phyloP scores from a whole-genome alignment of 2,797 vertebrate genomes.

The Semaprochilodus insignis region DNA sequence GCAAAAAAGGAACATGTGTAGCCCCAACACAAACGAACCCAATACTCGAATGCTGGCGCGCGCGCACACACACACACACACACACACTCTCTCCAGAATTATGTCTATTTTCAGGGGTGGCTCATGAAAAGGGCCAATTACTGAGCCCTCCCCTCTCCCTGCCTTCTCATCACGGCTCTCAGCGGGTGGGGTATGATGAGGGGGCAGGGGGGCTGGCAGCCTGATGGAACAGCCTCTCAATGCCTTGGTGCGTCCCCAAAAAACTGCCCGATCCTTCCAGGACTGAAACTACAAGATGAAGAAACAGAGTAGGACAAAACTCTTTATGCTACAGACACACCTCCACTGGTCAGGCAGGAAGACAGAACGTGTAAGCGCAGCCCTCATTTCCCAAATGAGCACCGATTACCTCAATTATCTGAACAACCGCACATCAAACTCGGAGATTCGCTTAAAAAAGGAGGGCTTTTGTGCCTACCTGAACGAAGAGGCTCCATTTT shows the following conservation, averaged over 20 bases:
- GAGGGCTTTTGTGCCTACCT: constrained; percentile 47
- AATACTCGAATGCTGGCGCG: constrained; percentile 15
- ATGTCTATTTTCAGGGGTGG: constrained; percentile 60
- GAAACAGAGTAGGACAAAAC: constrained; percentile 25
- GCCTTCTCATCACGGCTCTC: constrained; percentile 57
- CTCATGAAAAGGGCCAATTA: constrained; percentile 62
- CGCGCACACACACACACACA: constrained; percentile 14
- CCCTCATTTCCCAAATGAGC: constrained; percentile 61
- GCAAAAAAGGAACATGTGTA: constrained; percentile 49
- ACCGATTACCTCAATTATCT: constrained; percentile 67
- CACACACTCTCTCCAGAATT: constrained; percentile 42
- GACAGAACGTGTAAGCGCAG: constrained; percentile 46
- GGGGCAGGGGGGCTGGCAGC: constrained; percentile 53
- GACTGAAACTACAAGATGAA: constrained; percentile 40
- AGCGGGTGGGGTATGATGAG: constrained; percentile 45
- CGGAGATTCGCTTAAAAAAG: constrained; percentile 31
- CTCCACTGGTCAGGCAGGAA: constrained; percentile 39
- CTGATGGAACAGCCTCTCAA: constrained; percentile 38
- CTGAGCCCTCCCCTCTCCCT: constrained; percentile 48
- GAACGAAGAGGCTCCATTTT: constrained; percentile 48
- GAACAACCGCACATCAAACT: constrained; percentile 62
- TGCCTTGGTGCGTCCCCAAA: constrained; percentile 40
- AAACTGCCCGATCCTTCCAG: constrained; percentile 44
- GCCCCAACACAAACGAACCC: constrained; percentile 54
- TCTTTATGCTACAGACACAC: constrained; percentile 11